Percentiles rank a stretch among this genome's conserved stretches.
Evolutionary conservation across 2,888 invertebrate species (phyloP).

Genomic region (Clostera curtula): DNA sequence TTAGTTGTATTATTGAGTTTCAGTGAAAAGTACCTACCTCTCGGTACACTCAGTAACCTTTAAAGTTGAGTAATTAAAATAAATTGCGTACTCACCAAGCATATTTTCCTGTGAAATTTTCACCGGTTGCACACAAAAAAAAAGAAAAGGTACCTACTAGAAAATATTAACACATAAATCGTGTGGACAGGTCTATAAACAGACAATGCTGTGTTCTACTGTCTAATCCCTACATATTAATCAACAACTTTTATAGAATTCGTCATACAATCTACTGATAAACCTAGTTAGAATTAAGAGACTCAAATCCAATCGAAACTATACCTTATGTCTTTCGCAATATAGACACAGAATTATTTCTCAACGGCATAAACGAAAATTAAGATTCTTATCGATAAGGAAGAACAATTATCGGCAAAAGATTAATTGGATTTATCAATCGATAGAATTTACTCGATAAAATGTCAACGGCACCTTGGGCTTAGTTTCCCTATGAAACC

Average conservation of each 20-base stretch:
- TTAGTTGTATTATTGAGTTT: too few species aligned
- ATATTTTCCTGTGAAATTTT: too few species aligned
- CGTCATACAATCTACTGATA: constrained; percentile 3
- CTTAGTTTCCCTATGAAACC: too few species aligned
- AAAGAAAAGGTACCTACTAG: too few species aligned
- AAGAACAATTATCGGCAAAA: constrained; percentile 12
- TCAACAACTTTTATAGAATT: constrained; percentile 21
- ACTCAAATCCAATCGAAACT: constrained; percentile 5
- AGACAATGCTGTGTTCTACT: constrained; percentile 15
- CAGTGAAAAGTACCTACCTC: too few species aligned
- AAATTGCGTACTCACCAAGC: constrained; percentile 13
- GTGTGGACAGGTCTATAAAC: constrained; percentile 13
- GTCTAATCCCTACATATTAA: constrained; percentile 13
- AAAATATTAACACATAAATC: not conserved
- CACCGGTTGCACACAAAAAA: too few species aligned
- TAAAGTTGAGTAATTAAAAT: constrained; percentile 1
- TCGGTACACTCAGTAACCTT: too few species aligned
- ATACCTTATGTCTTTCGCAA: not conserved
- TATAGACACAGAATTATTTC: constrained; percentile 1
- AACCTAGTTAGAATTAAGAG: constrained; percentile 2
- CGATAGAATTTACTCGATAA: constrained; percentile 13
- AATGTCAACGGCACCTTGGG: constrained; percentile 9
- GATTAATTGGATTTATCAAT: constrained; percentile 14
- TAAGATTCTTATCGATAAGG: constrained; percentile 13
- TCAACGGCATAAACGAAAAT: constrained; percentile 3